Evolutionary conservation across 1,140 invertebrate species (phyloP), one percentile per base, ranked within the genome.

Genomic region (Tenebrio molitor): DNA sequence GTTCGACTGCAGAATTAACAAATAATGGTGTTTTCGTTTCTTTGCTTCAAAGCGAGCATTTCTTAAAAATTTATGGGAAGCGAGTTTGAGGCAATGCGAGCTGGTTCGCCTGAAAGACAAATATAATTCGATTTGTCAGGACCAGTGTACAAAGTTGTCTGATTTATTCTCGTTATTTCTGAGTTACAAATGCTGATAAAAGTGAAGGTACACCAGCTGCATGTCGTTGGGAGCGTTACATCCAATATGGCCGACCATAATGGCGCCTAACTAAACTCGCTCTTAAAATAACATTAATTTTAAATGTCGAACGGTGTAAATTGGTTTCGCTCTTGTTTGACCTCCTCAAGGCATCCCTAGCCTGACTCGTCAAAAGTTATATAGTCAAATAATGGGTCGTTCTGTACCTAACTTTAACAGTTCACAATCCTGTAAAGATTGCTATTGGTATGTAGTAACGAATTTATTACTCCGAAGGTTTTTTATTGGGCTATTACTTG

Each of bases 61-160:
- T 19, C 17, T 50, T 21, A 50, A 50, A 50, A 50, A 50, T 50
- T 50, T 50, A 50, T 50, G 10, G 44, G 16, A 17, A 17, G 19
- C 44, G 14, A 19, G 14, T 50, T 50, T 50, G 44, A 50, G 44
- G 44, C 23, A 50, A 50, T 50, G 44, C 23, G 44, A 16, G 19
- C 44, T 50, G 23, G 16, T 50, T 50, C 44, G 44, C 8, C 17
- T 21, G 44, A n/a, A 50, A 50, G 44, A 50, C 44, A 50, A 50
- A 50, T 50, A 16, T 50, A 50, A 50, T 50, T 50, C 44, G 44
- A 50, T 50, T 50, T 50, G 44, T 50, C 44, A 50, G 17, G 44
- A 50, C 44, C 44, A 50, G 23, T 50, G 44, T 50, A 50, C 44
- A 50, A 50, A 50, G 44, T 50, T 50, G 44, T n/a, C 44, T 50